phyloP scores from a whole-genome alignment of 2,888 invertebrate species.

The Lycaena phlaeas region DNA sequence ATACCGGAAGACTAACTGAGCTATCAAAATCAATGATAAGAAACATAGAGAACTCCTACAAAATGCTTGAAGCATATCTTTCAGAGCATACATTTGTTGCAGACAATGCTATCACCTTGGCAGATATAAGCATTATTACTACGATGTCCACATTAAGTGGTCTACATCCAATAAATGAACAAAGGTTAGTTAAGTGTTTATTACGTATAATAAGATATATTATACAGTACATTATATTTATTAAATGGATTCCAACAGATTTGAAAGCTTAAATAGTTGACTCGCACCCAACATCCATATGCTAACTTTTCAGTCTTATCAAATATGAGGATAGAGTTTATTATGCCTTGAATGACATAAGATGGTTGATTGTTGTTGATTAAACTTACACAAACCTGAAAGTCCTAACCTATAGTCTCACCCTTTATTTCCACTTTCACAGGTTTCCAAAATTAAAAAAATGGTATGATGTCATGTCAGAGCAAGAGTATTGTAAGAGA shows the following conservation, averaged over 20 bases:
- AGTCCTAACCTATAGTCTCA: too few relatives aligned
- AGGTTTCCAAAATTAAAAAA: conserved; percentile 47
- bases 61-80: conserved; percentile 45
- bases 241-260: too few relatives aligned
- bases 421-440: too few relatives aligned
- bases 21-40: conserved; percentile 27
- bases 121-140: conserved; percentile 44
- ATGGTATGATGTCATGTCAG: conserved; percentile 46
- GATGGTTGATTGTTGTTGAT: too few relatives aligned
- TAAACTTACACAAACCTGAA: too few relatives aligned
- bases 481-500: conserved; percentile 36
- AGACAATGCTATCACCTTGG: conserved; percentile 41
- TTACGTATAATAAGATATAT: too few relatives aligned
- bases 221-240: too few relatives aligned
- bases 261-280: too few relatives aligned
- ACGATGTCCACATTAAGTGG: conserved; percentile 42
- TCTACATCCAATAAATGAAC: conserved; percentile 38
- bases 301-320: too few relatives aligned
- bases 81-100: conserved; percentile 39
- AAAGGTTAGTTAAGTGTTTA: conserved; percentile 31
- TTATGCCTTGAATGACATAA: too few relatives aligned
- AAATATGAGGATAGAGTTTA: too few relatives aligned
- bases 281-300: too few relatives aligned
- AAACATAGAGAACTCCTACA: conserved; percentile 40
- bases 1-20: conserved; percentile 39